A percentile compares a stretch with the other conserved stretches of the same genome.
These are phyloP conservation scores for Agonopterix heracliana DNA, from an alignment of 2,888 invertebrate species.

Conservation along the genomic window DNA sequence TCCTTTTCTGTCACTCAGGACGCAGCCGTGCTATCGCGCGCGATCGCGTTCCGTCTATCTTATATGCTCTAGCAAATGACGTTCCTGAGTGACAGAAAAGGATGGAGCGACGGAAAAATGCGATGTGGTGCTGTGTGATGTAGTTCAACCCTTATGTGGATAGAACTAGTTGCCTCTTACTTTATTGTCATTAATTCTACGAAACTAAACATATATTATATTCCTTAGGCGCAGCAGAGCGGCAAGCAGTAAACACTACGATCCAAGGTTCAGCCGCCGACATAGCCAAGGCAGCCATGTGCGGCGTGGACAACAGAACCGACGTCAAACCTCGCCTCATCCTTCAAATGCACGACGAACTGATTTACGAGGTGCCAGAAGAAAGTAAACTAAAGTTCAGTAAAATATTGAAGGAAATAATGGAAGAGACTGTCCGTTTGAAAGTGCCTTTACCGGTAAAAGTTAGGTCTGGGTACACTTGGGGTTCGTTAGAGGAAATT, in stretches of 20 bases:
- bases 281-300: conserved; percentile 93
- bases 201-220: not conserved
- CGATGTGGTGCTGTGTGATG: too few species aligned
- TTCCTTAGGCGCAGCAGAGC: conserved; percentile 85
- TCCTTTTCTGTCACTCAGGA: too few species aligned
- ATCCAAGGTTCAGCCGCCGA: conserved; percentile 99
- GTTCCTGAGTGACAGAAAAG: too few species aligned
- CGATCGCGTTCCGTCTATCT: too few species aligned
- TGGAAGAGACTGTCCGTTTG: conserved; percentile 86
- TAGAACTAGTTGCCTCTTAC: too few species aligned
- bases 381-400: conserved; percentile 75
- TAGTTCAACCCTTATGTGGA: too few species aligned
- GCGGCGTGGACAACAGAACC: conserved; percentile 79
- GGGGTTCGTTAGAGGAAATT: conserved; percentile 78
- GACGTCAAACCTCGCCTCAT: conserved; percentile 79
- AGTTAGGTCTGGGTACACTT: conserved; percentile 86
- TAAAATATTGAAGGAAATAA: conserved; percentile 80
- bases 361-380: conserved; percentile 90
- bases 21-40: too few species aligned
- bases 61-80: too few species aligned
- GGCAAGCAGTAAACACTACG: conserved; percentile 97
- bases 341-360: conserved; percentile 96
- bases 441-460: conserved; percentile 92
- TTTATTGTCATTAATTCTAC: too few species aligned
- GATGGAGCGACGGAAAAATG: too few species aligned